Percentiles rank a stretch among this genome's conserved stretches.
These are phyloP conservation scores for Dasypogon diadema DNA, from an alignment of 2,888 invertebrate species.

Conservation along the genomic window DNA sequence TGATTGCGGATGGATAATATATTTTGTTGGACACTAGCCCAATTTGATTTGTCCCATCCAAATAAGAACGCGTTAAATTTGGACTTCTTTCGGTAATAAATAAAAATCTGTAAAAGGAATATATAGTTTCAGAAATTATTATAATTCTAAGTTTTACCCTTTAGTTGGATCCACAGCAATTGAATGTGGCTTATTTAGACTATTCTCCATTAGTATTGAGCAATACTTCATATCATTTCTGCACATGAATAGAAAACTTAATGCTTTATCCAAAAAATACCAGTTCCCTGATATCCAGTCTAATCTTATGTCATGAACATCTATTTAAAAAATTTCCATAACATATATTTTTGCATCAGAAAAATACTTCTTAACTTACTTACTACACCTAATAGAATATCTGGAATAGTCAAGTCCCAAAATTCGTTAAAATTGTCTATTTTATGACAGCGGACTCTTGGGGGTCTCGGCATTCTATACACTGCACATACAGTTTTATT, in stretches of 20 bases:
- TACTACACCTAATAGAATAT: slow-evolving; percentile 75
- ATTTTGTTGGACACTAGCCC: slow-evolving; percentile 77
- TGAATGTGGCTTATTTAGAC: slow-evolving; percentile 78
- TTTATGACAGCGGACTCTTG: slow-evolving; percentile 76
- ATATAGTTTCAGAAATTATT: slow-evolving; percentile 12
- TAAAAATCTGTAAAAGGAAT: slow-evolving; percentile 71
- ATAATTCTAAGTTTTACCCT: slow-evolving; percentile 70
- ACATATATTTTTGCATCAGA: slow-evolving; percentile 23
- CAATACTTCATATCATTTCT: slow-evolving; percentile 74
- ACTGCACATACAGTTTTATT: slow-evolving; percentile 81
- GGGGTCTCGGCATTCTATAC: slow-evolving; percentile 71
- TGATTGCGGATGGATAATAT: slow-evolving; percentile 81
- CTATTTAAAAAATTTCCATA: too few relatives aligned
- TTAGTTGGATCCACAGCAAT: slow-evolving; percentile 83
- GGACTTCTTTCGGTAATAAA: slow-evolving; percentile 84
- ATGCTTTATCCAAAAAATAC: slow-evolving; percentile 82
- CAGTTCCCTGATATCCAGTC: slow-evolving; percentile 91
- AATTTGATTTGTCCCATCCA: slow-evolving; percentile 75
- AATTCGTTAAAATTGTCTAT: slow-evolving; percentile 74
- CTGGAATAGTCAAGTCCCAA: slow-evolving; percentile 73
- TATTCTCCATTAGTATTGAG: slow-evolving; percentile 76
- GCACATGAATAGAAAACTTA: slow-evolving; percentile 81
- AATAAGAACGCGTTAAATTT: slow-evolving; percentile 73
- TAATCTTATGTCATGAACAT: slow-evolving; percentile 79
- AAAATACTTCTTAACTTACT: slow-evolving; percentile 69